Base-by-base conservation (phyloP, 2,797 vertebrate genomes). In the Cheirogaleus major region DNA sequence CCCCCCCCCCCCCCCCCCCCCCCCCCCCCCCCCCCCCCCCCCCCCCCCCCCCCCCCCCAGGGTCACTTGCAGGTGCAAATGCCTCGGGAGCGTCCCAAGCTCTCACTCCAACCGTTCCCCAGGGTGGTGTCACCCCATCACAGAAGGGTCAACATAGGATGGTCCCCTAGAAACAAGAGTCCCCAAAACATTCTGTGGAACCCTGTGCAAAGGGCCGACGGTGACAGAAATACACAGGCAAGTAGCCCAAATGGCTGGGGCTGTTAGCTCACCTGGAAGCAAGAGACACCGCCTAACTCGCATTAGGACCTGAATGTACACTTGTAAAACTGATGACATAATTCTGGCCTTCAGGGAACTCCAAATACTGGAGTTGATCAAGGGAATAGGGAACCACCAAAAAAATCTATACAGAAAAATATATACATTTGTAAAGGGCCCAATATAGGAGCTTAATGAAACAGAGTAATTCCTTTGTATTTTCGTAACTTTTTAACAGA, bases 401-500 rank as follows among this genome's bases (percentile, higher is more conserved):
- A 78, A 79, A 35, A 65, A 30, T 17, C 57, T 35, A 22, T 4
- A 61, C 22, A 87, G 63, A 65, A 59, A 93, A 83, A 69, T 15
- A 32, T 1, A 43, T 76, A 12, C 57, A 59, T 59, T 59, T 59
- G 12, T 59, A 67, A 67, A 65, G 63, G 63, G n/a, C 61, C 18
- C 14, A 72, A 86, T 59, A 50, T 67, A 94, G 61, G n/a, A 83
- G 43, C 41, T 32, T 65, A 52, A n/a, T 35, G 70, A 23, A 7
- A 45, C 50, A 79, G 25, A 92, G 70, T 43, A 43, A 94, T 25
- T 59, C 17, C 17, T 96, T 92, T 82, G 57, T 30, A 10, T 75
- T 96, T 86, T 83, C 57, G 12, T 59, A 79, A 89, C 57, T 88
- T 94, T 30, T 78, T 69, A 59, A 76, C 17, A 88, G 38, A 76